phyloP scores from a whole-genome alignment of 2,113 vertebrate species.

The Sturnus vulgaris region DNA sequence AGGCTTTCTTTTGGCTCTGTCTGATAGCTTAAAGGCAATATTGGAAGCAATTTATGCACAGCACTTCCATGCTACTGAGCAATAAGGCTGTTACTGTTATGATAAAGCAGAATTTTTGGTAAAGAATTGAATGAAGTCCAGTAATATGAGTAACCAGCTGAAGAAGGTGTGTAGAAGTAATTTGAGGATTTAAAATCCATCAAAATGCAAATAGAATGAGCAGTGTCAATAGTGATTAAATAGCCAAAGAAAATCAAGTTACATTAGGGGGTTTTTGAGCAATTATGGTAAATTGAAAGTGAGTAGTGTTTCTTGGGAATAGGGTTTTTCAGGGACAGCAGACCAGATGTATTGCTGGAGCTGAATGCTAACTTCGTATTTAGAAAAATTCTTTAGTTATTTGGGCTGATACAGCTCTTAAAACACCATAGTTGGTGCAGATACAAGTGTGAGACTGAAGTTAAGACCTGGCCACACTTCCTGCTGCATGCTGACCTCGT shows the following conservation, averaged over 20 bases:
- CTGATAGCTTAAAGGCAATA: conserved; percentile 14
- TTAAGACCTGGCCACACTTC: background rate
- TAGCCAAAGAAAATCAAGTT: background rate
- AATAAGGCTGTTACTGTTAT: conserved; percentile 17
- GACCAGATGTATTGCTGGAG: background rate
- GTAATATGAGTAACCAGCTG: background rate
- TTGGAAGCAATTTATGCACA: background rate
- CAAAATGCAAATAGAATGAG: conserved; percentile 8
- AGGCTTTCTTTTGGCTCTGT: background rate
- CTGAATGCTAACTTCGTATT: background rate
- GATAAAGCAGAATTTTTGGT: background rate
- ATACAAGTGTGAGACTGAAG: background rate
- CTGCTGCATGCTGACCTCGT: background rate
- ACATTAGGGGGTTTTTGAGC: background rate
- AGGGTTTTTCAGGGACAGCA: background rate
- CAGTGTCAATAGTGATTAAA: background rate
- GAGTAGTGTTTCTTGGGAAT: background rate
- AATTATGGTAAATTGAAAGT: background rate
- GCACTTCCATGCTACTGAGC: background rate
- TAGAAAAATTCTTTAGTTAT: background rate
- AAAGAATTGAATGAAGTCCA: background rate
- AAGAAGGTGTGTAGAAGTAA: background rate
- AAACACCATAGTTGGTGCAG: accelerated
- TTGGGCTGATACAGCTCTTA: background rate
- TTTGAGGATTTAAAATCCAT: background rate